Percentiles rank a stretch among this genome's conserved stretches.
These are phyloP conservation scores for Poeciliopsis gracilis DNA, from an alignment of 2,797 vertebrate species.

Conservation along the genomic window DNA sequence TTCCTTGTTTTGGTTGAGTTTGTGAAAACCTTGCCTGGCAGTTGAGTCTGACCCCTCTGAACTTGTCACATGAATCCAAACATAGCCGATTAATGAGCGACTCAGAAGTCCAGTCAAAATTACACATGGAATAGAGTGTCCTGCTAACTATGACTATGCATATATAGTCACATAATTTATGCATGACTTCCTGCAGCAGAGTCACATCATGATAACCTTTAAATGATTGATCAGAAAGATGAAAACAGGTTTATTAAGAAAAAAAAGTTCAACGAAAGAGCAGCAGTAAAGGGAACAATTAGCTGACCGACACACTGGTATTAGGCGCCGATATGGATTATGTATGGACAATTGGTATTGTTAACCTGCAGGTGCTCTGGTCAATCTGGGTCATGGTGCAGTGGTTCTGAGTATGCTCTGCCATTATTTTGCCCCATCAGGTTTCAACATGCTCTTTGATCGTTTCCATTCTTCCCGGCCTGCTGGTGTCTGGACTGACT, in stretches of 20 bases:
- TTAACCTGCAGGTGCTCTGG: neutral
- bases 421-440: neutral
- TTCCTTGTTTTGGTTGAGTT: neutral
- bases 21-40: neutral
- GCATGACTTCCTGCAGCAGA: neutral
- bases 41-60: no score
- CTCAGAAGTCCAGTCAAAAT: neutral
- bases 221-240: neutral
- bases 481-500: neutral
- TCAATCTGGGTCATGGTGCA: neutral
- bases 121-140: neutral
- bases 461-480: neutral
- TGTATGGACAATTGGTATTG: neutral
- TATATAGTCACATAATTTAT: neutral
- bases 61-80: neutral
- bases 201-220: neutral
- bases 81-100: neutral
- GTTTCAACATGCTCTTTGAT: neutral
- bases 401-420: neutral
- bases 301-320: neutral
- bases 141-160: neutral
- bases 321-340: neutral
- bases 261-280: neutral
- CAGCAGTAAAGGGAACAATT: neutral
- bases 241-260: neutral